These are phyloP conservation scores for Charadrius vociferus DNA, from an alignment of 2,113 vertebrate genomes.

Conservation along the genomic window DNA sequence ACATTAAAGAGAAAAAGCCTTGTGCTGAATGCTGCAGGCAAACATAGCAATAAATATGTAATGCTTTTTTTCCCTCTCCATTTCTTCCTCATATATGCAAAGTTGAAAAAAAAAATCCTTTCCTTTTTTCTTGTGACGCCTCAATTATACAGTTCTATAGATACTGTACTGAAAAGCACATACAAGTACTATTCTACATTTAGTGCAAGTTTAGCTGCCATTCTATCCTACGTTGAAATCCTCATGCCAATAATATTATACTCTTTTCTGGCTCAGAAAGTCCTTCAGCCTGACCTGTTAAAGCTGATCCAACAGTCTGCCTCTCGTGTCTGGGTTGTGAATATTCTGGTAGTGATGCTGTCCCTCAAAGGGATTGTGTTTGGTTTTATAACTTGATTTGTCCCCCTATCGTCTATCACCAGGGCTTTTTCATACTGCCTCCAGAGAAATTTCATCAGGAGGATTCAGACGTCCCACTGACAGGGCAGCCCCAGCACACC, in stretches of 20 bases:
- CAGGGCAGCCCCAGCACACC: background rate
- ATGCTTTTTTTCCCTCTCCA: background rate
- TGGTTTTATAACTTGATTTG: background rate
- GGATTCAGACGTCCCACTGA: background rate
- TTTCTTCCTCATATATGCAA: background rate
- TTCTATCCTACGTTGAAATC: background rate
- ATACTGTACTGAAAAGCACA: background rate
- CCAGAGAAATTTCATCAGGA: background rate
- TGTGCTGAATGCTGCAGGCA: background rate
- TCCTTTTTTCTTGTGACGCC: background rate
- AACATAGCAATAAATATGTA: background rate
- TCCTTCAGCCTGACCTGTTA: background rate
- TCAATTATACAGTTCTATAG: background rate
- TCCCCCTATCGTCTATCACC: background rate
- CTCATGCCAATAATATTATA: background rate
- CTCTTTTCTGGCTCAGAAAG: background rate
- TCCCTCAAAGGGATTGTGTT: fast-evolving
- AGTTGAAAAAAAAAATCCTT: background rate
- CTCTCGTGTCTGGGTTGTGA: background rate
- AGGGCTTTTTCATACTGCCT: background rate
- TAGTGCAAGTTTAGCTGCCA: background rate
- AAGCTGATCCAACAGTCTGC: background rate
- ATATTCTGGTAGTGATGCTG: fast-evolving
- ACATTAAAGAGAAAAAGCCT: background rate
- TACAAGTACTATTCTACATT: background rate